A percentile compares a stretch with the other conserved stretches of the same genome.
Conservation (phyloP, 2,113 vertebrate species). For the Bothrops jararaca region DNA sequence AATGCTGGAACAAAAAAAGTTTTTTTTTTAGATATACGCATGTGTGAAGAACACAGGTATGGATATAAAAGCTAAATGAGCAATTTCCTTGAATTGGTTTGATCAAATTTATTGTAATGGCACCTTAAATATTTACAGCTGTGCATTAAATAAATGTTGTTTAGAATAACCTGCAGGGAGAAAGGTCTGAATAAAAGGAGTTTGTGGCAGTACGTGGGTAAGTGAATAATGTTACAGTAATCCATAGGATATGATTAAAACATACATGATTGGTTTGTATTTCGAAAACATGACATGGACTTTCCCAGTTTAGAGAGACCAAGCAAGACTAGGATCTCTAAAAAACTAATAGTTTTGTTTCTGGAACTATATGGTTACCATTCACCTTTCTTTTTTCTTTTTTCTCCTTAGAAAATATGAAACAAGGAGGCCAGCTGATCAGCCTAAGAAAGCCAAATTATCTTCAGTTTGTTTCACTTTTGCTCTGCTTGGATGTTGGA, state of each 20-base stretch:
- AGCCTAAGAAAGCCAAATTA: constrained; percentile 11
- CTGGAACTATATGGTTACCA: not conserved
- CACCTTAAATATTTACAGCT: not conserved
- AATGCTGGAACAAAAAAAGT: not conserved
- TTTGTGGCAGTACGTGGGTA: not conserved
- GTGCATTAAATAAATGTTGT: not conserved
- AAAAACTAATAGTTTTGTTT: not conserved
- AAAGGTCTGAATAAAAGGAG: not conserved
- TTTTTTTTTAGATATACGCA: not conserved
- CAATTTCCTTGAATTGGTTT: not conserved
- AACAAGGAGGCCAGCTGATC: constrained; percentile 8
- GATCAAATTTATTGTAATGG: not conserved
- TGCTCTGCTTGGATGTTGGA: constrained; percentile 1
- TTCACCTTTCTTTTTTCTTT: not conserved
- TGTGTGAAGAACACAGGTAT: not conserved
- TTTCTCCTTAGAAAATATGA: not conserved
- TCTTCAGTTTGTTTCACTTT: not conserved
- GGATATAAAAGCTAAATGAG: not conserved
- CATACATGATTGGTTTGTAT: not conserved
- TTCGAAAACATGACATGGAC: not conserved
- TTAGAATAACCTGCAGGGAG: not conserved
- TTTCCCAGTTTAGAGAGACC: not conserved
- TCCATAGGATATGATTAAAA: not conserved
- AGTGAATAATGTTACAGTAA: too few relatives aligned
- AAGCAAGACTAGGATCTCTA: not conserved